These are phyloP conservation scores for Laupala kohalensis DNA, from an alignment of 1,140 invertebrate genomes.

Conservation along the genomic window DNA sequence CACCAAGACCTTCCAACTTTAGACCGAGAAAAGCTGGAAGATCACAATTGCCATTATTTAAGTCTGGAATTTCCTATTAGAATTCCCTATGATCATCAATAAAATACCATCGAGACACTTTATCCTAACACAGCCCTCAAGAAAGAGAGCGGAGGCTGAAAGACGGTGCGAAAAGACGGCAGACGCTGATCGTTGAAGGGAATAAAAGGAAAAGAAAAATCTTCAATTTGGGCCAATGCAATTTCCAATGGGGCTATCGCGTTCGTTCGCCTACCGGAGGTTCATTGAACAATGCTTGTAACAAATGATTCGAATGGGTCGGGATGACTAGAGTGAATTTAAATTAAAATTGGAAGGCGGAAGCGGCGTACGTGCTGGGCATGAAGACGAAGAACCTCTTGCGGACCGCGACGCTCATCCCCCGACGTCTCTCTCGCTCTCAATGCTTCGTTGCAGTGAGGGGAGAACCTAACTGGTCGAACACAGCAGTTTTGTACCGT, in stretches of 20 bases:
- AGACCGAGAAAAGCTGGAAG: background rate
- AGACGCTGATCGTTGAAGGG: background rate
- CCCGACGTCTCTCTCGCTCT: background rate
- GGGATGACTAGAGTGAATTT: constrained; percentile 10
- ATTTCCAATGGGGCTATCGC: constrained; percentile 7
- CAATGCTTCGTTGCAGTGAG: no score
- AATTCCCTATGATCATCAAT: constrained; percentile 10
- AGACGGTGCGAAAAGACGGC: background rate
- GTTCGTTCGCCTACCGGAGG: constrained; percentile 2
- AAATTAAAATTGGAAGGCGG: constrained; percentile 10
- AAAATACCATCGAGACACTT: constrained; percentile 4
- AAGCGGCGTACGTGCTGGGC: background rate
- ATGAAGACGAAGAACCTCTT: background rate
- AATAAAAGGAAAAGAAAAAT: background rate
- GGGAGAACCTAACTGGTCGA: no score
- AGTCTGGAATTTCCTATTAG: constrained; percentile 11
- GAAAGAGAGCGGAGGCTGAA: background rate
- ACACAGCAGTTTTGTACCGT: no score
- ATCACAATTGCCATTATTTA: background rate
- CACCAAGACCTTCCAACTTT: background rate
- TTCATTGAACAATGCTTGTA: constrained; percentile 11
- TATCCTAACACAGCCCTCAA: background rate
- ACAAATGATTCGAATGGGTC: constrained; percentile 10
- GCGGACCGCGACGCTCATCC: background rate
- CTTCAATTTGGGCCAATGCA: constrained; percentile 5